Percentiles rank a stretch among this genome's conserved stretches.
Conservation (phyloP, 2,888 invertebrate species). For the Habrosyne pyritoides region DNA sequence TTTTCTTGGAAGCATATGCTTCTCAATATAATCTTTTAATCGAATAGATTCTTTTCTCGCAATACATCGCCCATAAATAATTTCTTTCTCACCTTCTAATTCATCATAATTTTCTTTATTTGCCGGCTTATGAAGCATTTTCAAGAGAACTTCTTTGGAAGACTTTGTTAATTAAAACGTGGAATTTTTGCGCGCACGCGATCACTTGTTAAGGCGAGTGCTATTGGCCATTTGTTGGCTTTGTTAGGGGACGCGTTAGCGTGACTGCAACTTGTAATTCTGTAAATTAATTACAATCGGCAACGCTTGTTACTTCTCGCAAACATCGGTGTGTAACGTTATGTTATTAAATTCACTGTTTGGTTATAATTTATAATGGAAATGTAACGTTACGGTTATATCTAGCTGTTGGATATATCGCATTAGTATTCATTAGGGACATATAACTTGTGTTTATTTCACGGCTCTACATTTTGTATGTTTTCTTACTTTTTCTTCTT, state of each 20-base stretch:
- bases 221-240: neutral
- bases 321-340: slow-evolving; percentile 20
- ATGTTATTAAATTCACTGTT: slow-evolving; percentile 23
- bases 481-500: no score
- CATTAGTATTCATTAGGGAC: no score
- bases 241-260: slow-evolving; percentile 26
- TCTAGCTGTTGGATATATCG: no score
- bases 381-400: slow-evolving; percentile 15
- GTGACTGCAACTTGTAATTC: slow-evolving; percentile 54
- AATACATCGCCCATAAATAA: neutral
- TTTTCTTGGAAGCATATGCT: neutral
- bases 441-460: neutral
- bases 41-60: neutral
- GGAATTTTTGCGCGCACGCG: slow-evolving; percentile 39
- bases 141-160: slow-evolving; percentile 9
- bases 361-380: slow-evolving; percentile 15
- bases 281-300: slow-evolving; percentile 48
- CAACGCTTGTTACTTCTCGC: slow-evolving; percentile 41
- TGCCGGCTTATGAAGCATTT: no score
- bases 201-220: slow-evolving; percentile 24
- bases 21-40: neutral
- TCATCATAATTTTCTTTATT: no score
- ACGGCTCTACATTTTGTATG: neutral
- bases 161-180: slow-evolving; percentile 37
- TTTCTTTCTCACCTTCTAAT: slow-evolving; percentile 3